Percentiles rank a stretch among this genome's conserved stretches.
Conservation (phyloP, 2,113 vertebrate genomes). For the Planiliza haematocheilus region DNA sequence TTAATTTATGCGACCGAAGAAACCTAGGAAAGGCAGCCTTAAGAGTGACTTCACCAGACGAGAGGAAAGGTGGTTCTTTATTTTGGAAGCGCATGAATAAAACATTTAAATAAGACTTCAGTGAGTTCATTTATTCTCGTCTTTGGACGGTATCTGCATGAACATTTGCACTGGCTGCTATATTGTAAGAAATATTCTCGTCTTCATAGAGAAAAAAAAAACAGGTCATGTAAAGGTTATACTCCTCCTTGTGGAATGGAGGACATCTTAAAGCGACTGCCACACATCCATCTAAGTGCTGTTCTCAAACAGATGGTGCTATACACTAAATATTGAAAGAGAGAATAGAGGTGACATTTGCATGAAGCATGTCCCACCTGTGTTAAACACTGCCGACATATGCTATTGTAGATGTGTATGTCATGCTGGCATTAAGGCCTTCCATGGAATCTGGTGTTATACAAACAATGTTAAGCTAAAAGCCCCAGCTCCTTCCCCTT, state of each 20-base stretch:
- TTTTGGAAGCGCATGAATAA: conserved; percentile 47
- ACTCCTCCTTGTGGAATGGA: conserved; percentile 20
- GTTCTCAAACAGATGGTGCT: conserved; percentile 21
- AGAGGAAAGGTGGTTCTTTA: conserved; percentile 28
- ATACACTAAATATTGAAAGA: conserved; percentile 36
- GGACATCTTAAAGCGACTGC: conserved; percentile 18
- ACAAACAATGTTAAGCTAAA: conserved; percentile 54
- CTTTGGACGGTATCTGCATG: not conserved
- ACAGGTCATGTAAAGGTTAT: conserved; percentile 28
- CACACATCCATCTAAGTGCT: conserved; percentile 38
- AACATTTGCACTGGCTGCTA: not conserved
- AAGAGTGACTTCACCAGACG: conserved; percentile 30
- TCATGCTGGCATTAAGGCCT: conserved; percentile 23
- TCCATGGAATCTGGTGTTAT: conserved; percentile 46
- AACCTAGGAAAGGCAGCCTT: conserved; percentile 45
- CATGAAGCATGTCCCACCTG: conserved; percentile 38
- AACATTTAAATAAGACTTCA: conserved; percentile 34
- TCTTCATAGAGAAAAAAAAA: conserved; percentile 11
- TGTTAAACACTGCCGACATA: conserved; percentile 30
- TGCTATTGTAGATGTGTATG: conserved; percentile 59
- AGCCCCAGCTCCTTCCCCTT: conserved; percentile 25
- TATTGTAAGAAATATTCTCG: conserved; percentile 15
- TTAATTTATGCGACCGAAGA: conserved; percentile 68
- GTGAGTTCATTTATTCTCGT: conserved; percentile 9
- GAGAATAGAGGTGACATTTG: conserved; percentile 41